These are phyloP conservation scores for Aurelia sp. DNA, from an alignment of 30 jellyfish, hydroid and myxozoan species.

Conservation along the genomic window DNA sequence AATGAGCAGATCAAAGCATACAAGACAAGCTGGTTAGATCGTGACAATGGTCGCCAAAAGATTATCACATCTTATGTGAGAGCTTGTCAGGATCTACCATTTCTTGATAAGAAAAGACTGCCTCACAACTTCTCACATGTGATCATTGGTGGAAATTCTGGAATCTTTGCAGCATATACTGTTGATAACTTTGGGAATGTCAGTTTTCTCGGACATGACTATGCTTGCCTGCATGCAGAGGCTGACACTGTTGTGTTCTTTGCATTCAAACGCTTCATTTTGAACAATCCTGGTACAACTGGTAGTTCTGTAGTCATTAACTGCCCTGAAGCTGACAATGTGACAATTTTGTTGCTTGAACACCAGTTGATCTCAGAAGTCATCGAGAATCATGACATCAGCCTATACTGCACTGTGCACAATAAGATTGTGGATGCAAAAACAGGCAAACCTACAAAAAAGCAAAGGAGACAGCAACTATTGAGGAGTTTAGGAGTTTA, in stretches of 20 bases:
- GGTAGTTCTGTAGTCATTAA: too few species aligned
- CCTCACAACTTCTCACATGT: conserved; percentile 23
- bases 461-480: neutral
- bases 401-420: neutral
- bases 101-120: neutral
- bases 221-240: neutral
- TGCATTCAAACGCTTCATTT: too few species aligned
- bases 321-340: neutral
- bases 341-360: neutral
- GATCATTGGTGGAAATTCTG: conserved; percentile 43
- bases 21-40: conserved; percentile 36
- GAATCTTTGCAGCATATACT: conserved; percentile 14
- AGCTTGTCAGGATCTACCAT: conserved; percentile 3
- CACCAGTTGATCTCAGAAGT: neutral
- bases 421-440: neutral
- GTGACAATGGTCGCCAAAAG: neutral
- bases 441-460: neutral
- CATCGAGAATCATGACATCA: neutral
- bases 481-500: neutral
- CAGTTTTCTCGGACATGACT: neutral
- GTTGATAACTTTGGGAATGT: conserved; percentile 24
- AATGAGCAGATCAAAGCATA: conserved; percentile 16
- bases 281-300: too few species aligned
- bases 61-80: conserved; percentile 5
- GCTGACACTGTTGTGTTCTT: neutral